Evolutionary conservation across 2,797 vertebrate genomes (phyloP).

Genomic region (Pagetopsis macropterus): DNA sequence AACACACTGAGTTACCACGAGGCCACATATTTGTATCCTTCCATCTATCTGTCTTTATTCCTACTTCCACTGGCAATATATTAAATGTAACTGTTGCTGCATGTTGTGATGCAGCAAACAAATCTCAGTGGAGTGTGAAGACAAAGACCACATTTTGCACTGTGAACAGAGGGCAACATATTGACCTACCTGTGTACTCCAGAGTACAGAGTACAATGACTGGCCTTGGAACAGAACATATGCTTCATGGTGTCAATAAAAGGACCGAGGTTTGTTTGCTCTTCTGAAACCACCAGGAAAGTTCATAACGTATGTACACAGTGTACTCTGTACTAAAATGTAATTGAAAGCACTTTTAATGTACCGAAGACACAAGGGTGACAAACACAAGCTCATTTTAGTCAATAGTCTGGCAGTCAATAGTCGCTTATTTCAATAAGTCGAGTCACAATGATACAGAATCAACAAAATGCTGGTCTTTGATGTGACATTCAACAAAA

Average conservation of each 20-base stretch:
- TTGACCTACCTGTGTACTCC: conserved; percentile 20
- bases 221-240: conserved; percentile 34
- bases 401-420: neutral
- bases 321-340: neutral
- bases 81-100: too few species aligned
- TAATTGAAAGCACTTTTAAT: neutral
- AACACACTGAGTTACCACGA: neutral
- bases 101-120: conserved; percentile 32
- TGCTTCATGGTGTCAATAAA: conserved; percentile 27
- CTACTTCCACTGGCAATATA: too few species aligned
- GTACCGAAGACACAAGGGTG: neutral
- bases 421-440: conserved; percentile 3
- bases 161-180: conserved; percentile 16
- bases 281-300: neutral
- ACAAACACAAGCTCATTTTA: neutral
- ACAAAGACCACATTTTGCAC: conserved; percentile 31
- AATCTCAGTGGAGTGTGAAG: conserved; percentile 31
- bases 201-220: conserved; percentile 28
- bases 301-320: neutral
- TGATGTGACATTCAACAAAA: neutral
- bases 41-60: conserved; percentile 18
- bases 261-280: conserved; percentile 12
- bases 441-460: neutral
- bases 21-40: neutral
- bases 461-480: neutral